A percentile compares a stretch with the other conserved stretches of the same genome.
phyloP scores from a whole-genome alignment of 2,113 vertebrate genomes.

The Turdus rufiventris region DNA sequence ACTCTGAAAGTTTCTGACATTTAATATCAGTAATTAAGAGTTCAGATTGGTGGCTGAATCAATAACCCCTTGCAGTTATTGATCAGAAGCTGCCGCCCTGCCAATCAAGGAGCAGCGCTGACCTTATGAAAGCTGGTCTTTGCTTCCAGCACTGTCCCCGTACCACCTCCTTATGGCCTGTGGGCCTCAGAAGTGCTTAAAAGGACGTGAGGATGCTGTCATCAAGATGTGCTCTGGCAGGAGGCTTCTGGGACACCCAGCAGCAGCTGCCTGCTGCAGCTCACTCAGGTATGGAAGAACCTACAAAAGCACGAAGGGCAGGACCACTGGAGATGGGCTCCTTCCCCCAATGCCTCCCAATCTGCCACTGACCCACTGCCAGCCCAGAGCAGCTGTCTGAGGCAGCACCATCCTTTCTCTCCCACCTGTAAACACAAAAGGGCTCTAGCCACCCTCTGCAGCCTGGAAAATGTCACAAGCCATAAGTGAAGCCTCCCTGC shows the following conservation, averaged over 20 bases:
- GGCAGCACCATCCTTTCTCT: background rate
- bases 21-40: constrained; percentile 71
- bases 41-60: constrained; percentile 55
- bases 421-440: accelerated
- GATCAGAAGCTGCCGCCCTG: constrained; percentile 41
- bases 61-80: constrained; percentile 62
- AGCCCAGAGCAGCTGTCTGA: background rate
- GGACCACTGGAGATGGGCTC: background rate
- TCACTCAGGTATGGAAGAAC: background rate
- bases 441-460: background rate
- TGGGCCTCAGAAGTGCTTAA: background rate
- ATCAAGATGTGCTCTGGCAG: background rate
- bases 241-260: background rate
- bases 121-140: constrained; percentile 1
- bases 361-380: background rate
- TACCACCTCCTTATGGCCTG: background rate
- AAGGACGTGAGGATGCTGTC: background rate
- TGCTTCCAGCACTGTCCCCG: background rate
- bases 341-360: background rate
- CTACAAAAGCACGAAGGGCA: background rate
- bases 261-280: background rate
- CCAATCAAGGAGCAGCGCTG: background rate
- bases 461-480: background rate
- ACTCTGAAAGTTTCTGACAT: constrained; percentile 59
- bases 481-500: background rate